Percentiles rank a stretch among this genome's conserved stretches.
These are phyloP conservation scores for Eristalis pertinax DNA, from an alignment of 2,888 invertebrate genomes.

Conservation along the genomic window DNA sequence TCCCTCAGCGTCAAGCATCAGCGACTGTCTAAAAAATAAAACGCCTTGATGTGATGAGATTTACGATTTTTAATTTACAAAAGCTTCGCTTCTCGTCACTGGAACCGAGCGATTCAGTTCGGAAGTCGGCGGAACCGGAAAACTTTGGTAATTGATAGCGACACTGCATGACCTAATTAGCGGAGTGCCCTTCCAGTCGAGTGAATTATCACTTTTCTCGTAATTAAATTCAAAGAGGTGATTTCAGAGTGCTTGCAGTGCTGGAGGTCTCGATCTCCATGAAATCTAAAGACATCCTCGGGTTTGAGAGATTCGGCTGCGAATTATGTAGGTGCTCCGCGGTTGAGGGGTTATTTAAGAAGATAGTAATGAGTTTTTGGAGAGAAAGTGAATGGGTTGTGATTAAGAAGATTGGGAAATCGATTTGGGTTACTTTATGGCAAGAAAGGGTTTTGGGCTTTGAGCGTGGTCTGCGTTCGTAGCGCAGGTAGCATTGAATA, in stretches of 20 bases:
- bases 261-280: not conserved
- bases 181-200: conserved; percentile 15
- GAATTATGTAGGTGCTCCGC: not conserved
- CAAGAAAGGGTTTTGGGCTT: not conserved
- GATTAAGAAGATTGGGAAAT: not conserved
- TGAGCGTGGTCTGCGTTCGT: not conserved
- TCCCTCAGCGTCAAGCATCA: no score
- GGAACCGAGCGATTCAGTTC: conserved; percentile 4
- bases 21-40: no score
- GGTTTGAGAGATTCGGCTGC: not conserved
- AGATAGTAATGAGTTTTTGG: not conserved
- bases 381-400: not conserved
- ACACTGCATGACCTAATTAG: conserved; percentile 10
- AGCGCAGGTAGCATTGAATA: not conserved
- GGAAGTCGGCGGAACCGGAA: not conserved
- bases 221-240: conserved; percentile 17
- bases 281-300: not conserved
- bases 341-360: not conserved
- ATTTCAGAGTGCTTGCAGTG: not conserved
- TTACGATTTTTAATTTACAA: conserved; percentile 16
- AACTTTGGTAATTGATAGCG: conserved; percentile 34
- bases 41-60: not conserved
- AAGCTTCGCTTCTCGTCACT: not conserved
- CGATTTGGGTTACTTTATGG: not conserved
- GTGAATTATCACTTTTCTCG: not conserved